Evolutionary conservation across 1,140 invertebrate genomes (phyloP).

Genomic region (Aphaenogaster ashmeadi): DNA sequence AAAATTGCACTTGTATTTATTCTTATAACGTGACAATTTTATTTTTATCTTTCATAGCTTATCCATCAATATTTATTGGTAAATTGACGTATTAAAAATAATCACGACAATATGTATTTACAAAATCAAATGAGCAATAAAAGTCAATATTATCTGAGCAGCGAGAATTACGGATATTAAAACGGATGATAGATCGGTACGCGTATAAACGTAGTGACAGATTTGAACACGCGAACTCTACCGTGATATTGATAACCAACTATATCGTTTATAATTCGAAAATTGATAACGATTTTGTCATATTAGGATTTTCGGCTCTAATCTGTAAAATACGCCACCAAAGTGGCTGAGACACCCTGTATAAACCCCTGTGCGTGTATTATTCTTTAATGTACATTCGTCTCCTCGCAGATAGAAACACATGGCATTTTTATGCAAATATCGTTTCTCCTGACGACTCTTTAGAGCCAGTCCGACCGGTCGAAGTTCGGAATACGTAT

Average conservation of each 20-base stretch:
- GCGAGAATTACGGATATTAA: not conserved
- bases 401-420: conserved; percentile 77
- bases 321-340: not conserved
- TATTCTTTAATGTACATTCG: conserved; percentile 53
- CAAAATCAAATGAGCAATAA: not conserved
- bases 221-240: not conserved
- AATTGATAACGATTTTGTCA: not conserved
- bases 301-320: not conserved
- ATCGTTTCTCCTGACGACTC: conserved; percentile 65
- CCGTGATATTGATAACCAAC: not conserved
- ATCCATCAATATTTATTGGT: not conserved
- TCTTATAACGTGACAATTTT: not conserved
- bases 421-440: conserved; percentile 84
- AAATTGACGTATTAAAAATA: conserved; percentile 1
- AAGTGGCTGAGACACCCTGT: not conserved
- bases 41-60: conserved; percentile 6
- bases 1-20: not conserved
- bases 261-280: not conserved
- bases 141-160: conserved; percentile 17
- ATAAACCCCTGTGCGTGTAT: not conserved
- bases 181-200: not conserved
- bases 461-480: conserved; percentile 68
- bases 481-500: conserved; percentile 70
- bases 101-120: not conserved
- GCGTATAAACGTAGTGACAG: not conserved